phyloP scores from a whole-genome alignment of 2,888 invertebrate species.

The Autographa pulchrina region DNA sequence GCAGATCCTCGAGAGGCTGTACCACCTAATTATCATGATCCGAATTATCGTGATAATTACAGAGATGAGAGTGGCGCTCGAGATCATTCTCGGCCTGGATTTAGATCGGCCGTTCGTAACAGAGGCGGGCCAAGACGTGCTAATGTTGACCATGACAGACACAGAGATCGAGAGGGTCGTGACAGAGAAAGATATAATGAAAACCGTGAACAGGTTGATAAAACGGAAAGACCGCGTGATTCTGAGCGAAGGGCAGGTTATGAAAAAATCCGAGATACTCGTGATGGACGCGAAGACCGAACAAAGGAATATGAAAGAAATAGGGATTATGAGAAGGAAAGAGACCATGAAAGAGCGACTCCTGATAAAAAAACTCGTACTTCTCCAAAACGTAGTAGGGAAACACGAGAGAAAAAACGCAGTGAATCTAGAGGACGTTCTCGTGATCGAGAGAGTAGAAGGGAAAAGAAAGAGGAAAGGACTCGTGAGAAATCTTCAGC shows the following conservation, averaged over 20 bases:
- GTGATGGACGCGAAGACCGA: slow-evolving; percentile 74
- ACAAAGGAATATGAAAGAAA: slow-evolving; percentile 74
- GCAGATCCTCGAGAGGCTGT: slow-evolving; percentile 78
- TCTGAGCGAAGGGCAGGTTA: slow-evolving; percentile 73
- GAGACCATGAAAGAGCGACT: slow-evolving; percentile 80
- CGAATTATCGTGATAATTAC: slow-evolving; percentile 79
- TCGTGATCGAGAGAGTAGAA: slow-evolving; percentile 87
- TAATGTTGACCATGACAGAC: slow-evolving; percentile 79
- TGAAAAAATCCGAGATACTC: slow-evolving; percentile 76
- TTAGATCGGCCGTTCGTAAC: slow-evolving; percentile 73
- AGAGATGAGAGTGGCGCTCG: slow-evolving; percentile 79
- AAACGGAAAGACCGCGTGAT: slow-evolving; percentile 82
- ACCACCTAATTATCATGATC: slow-evolving; percentile 76
- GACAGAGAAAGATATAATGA: slow-evolving; percentile 82
- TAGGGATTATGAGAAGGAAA: slow-evolving; percentile 82
- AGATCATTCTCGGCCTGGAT: slow-evolving; percentile 75
- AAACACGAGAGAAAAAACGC: slow-evolving; percentile 80
- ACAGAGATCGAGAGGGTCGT: slow-evolving; percentile 82
- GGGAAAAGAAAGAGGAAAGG: slow-evolving; percentile 88
- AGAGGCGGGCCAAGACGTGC: slow-evolving; percentile 78
- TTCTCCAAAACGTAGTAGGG: slow-evolving; percentile 82
- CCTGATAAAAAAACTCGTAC: slow-evolving; percentile 80
- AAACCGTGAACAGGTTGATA: slow-evolving; percentile 79
- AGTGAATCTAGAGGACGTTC: slow-evolving; percentile 85
- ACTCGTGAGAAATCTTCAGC: slow-evolving; percentile 80